These are phyloP conservation scores for Hassar affinis DNA, from an alignment of 2,113 vertebrate genomes.

Conservation along the genomic window DNA sequence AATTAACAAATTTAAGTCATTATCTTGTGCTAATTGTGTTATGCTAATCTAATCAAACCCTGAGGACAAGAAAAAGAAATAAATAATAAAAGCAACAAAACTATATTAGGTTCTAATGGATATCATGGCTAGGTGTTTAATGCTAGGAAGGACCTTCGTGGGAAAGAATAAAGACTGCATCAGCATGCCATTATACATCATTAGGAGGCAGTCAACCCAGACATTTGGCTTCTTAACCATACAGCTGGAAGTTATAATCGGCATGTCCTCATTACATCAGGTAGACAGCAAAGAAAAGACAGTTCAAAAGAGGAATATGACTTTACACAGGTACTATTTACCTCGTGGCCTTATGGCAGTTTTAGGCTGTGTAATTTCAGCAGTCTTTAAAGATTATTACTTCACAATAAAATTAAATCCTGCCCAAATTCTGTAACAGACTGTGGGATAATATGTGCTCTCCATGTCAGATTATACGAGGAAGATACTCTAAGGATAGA, in stretches of 20 bases:
- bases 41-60: conserved; percentile 59
- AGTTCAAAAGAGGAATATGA: neutral
- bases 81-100: conserved; percentile 27
- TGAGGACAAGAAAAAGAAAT: conserved; percentile 31
- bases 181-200: conserved; percentile 19
- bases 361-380: neutral
- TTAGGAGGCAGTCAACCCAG: conserved; percentile 11
- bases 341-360: neutral
- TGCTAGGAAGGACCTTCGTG: neutral
- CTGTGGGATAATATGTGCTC: neutral
- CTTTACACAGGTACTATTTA: neutral
- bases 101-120: neutral
- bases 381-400: neutral
- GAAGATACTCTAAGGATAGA: neutral
- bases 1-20: conserved; percentile 50
- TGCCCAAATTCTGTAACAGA: neutral
- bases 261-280: neutral
- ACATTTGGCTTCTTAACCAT: conserved; percentile 26
- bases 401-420: neutral
- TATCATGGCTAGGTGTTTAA: neutral
- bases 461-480: neutral
- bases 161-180: conserved; percentile 15
- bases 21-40: conserved; percentile 62
- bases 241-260: conserved; percentile 7
- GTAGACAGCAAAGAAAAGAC: neutral